These are phyloP conservation scores for Melanocharis versteri DNA, from an alignment of 2,113 vertebrate species.

Conservation along the genomic window DNA sequence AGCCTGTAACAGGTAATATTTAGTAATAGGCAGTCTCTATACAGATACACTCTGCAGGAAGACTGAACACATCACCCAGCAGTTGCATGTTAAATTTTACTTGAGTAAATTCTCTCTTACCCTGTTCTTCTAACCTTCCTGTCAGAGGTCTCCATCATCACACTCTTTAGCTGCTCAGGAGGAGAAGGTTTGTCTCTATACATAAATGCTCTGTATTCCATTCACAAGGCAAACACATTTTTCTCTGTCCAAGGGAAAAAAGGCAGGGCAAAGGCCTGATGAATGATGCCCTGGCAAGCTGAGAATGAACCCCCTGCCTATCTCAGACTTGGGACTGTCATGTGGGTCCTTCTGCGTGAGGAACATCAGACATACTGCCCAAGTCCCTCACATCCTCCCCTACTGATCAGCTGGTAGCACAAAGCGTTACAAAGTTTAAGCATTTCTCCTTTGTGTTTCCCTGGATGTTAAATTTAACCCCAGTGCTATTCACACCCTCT, in stretches of 20 bases:
- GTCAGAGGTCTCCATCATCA: not conserved
- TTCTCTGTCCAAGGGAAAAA: not conserved
- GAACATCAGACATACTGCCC: not conserved
- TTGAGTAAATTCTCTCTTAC: not conserved
- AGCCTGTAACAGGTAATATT: not conserved
- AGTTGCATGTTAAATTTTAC: not conserved
- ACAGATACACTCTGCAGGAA: not conserved
- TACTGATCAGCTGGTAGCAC: not conserved
- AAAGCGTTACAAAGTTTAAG: not conserved
- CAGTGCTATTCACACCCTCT: too few species aligned
- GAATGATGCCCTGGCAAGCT: not conserved
- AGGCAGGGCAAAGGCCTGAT: not conserved
- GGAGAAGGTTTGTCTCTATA: not conserved
- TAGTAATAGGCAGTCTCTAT: not conserved
- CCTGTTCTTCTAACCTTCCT: not conserved
- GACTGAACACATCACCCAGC: not conserved
- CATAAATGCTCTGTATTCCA: rapidly evolving
- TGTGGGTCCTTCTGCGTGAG: rapidly evolving
- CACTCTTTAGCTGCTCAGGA: not conserved
- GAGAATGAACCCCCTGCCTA: not conserved
- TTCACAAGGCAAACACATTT: not conserved
- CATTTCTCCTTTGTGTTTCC: not conserved
- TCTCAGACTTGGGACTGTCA: not conserved
- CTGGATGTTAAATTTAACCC: not conserved
- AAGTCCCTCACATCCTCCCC: rapidly evolving